Evolutionary conservation across 2,113 vertebrate species (phyloP).

Genomic region (Gymnogyps californianus): DNA sequence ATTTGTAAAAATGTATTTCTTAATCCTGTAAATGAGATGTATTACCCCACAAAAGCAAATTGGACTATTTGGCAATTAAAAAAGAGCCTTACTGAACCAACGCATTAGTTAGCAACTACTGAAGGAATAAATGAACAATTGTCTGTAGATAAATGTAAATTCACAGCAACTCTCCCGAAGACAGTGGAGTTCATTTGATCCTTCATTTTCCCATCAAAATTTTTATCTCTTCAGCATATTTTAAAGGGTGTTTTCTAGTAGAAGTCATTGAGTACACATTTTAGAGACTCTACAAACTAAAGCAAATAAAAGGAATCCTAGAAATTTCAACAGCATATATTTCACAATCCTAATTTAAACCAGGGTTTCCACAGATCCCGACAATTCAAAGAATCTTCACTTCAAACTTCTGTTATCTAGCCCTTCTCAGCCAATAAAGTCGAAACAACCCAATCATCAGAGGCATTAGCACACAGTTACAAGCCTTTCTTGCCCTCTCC

Average conservation of each 20-base stretch:
- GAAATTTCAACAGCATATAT: not conserved
- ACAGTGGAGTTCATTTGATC: not conserved
- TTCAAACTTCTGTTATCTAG: not conserved
- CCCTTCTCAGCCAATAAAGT: not conserved
- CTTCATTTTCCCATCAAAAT: not conserved
- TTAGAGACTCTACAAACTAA: not conserved
- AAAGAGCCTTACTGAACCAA: not conserved
- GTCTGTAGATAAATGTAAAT: not conserved
- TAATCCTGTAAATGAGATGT: not conserved
- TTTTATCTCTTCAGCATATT: not conserved
- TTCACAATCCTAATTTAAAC: conserved; percentile 20
- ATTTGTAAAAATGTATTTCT: not conserved
- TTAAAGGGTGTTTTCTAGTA: not conserved
- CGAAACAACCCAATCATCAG: not conserved
- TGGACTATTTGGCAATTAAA: not conserved
- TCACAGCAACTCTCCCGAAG: not conserved
- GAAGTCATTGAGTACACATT: not conserved
- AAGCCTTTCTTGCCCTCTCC: not conserved
- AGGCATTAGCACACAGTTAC: not conserved
- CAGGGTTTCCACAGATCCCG: not conserved
- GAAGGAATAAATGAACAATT: not conserved
- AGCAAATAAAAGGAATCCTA: not conserved
- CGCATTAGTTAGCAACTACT: accelerated
- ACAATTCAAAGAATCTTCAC: not conserved
- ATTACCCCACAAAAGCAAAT: not conserved